Conservation (phyloP, 2,797 vertebrate genomes). For the Pelobates cultripes region DNA sequence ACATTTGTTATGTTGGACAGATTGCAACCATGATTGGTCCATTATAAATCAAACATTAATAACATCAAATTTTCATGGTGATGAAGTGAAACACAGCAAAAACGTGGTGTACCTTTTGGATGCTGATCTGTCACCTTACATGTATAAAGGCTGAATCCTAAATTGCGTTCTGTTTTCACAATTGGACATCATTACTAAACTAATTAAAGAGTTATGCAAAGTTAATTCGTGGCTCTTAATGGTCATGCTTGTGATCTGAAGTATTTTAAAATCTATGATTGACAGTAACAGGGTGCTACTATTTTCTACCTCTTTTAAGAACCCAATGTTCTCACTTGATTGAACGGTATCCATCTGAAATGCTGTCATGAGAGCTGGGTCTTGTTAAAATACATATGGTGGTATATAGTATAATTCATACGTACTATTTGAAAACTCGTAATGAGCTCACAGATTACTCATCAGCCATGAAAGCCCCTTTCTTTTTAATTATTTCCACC, state of each 20-base stretch:
- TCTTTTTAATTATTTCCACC: no score
- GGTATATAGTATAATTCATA: constrained; percentile 21
- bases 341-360: constrained; percentile 51
- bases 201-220: constrained; percentile 34
- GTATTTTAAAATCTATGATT: constrained; percentile 54
- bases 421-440: background rate
- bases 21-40: no score
- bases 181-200: background rate
- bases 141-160: background rate
- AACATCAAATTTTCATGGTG: no score
- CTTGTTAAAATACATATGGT: constrained; percentile 14
- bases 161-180: background rate
- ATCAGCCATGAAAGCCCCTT: no score
- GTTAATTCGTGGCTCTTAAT: constrained; percentile 35
- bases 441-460: no score
- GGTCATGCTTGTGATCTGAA: constrained; percentile 38
- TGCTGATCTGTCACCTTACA: no score
- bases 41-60: no score
- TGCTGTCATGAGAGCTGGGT: constrained; percentile 44
- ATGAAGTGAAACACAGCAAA: no score
- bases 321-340: constrained; percentile 56
- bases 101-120: no score
- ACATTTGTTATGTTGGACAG: no score
- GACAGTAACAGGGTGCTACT: constrained; percentile 54
- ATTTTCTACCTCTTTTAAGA: constrained; percentile 53